A percentile compares a stretch with the other conserved stretches of the same genome.
These are phyloP conservation scores for Clupea harengus DNA, from an alignment of 2,113 vertebrate genomes.

Conservation along the genomic window DNA sequence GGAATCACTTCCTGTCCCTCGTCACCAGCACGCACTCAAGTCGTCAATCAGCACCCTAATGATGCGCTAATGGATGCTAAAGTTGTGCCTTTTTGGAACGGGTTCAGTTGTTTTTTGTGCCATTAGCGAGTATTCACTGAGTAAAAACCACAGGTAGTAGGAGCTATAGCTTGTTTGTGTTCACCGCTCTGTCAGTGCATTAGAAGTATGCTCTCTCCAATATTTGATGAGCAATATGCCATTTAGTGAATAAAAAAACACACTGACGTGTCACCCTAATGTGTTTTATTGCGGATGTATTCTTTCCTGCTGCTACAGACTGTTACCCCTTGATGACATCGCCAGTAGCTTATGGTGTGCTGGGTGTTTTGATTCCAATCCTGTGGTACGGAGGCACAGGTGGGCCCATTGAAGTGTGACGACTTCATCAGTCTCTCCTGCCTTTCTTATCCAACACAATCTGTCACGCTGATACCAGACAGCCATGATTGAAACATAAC, in stretches of 20 bases:
- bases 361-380: not conserved
- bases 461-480: not conserved
- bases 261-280: not conserved
- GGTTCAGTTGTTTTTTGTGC: not conserved
- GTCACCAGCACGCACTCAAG: not conserved
- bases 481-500: conserved; percentile 11
- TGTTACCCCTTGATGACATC: not conserved
- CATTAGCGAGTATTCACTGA: not conserved
- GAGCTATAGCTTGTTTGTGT: not conserved
- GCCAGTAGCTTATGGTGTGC: not conserved
- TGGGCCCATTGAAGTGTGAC: not conserved
- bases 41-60: not conserved
- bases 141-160: not conserved
- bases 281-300: not conserved
- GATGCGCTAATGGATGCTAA: not conserved
- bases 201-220: not conserved
- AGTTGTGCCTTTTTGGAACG: not conserved
- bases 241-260: not conserved
- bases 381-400: not conserved
- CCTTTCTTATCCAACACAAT: not conserved
- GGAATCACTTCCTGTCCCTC: not conserved
- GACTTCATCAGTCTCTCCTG: not conserved
- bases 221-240: not conserved
- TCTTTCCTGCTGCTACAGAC: not conserved
- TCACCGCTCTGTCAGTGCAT: not conserved